phyloP scores from a whole-genome alignment of 2,797 vertebrate species.

The Sternotherus odoratus region DNA sequence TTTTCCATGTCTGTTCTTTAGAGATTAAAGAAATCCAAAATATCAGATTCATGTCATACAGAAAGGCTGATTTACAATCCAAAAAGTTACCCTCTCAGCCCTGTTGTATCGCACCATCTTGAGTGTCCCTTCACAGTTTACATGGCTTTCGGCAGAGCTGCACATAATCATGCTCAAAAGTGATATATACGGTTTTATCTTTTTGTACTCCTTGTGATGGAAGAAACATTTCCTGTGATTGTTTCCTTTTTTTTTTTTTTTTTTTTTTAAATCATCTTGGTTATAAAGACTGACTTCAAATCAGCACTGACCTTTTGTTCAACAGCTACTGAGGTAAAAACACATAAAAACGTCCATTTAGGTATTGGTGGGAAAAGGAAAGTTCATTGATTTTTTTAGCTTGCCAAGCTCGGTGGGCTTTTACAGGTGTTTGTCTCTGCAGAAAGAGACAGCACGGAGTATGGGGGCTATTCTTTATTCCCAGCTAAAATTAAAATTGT shows the following conservation, averaged over 20 bases:
- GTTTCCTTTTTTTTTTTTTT: slow-evolving; percentile 19
- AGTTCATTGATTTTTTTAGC: slow-evolving; percentile 71
- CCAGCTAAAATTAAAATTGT: slow-evolving; percentile 2
- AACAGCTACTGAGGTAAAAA: slow-evolving; percentile 46
- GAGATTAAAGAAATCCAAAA: not conserved
- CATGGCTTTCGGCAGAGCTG: slow-evolving; percentile 46
- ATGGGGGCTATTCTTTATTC: slow-evolving; percentile 21
- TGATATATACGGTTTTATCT: slow-evolving; percentile 66
- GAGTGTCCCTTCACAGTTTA: slow-evolving; percentile 56
- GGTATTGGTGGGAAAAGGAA: slow-evolving; percentile 49
- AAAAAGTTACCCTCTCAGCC: not conserved
- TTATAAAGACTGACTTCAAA: slow-evolving; percentile 71
- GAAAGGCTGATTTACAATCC: slow-evolving; percentile 43
- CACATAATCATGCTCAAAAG: slow-evolving; percentile 46
- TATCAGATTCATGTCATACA: slow-evolving; percentile 52
- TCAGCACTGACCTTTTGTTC: slow-evolving; percentile 77
- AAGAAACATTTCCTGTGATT: not conserved
- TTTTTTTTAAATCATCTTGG: slow-evolving; percentile 61
- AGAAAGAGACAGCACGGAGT: slow-evolving; percentile 13
- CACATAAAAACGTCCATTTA: slow-evolving; percentile 73
- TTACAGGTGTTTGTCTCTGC: slow-evolving; percentile 52
- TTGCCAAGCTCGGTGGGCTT: slow-evolving; percentile 34
- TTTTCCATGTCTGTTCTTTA: slow-evolving; percentile 56
- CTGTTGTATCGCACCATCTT: slow-evolving; percentile 62
- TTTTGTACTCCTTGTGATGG: slow-evolving; percentile 38